Evolutionary conservation across 2,797 vertebrate species (phyloP).

Genomic region (Myotis findleyi): DNA sequence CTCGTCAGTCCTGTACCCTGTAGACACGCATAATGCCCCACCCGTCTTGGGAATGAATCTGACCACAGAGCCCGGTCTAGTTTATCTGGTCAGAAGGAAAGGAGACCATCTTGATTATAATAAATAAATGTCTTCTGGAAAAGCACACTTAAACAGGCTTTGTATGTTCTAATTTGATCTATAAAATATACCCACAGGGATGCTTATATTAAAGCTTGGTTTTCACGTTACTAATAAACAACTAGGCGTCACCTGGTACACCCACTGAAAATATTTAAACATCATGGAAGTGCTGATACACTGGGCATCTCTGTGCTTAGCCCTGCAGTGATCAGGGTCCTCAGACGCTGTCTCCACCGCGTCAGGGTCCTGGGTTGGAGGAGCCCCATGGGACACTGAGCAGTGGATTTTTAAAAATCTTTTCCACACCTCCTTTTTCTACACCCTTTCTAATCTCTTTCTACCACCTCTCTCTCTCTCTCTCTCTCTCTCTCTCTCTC

Average conservation of each 20-base stretch:
- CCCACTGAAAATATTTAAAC: conserved; percentile 49
- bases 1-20: accelerated
- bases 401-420: background rate
- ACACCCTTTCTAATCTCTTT: background rate
- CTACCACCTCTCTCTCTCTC: background rate
- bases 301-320: background rate
- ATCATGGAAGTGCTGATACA: background rate
- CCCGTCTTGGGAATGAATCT: background rate
- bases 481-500: background rate
- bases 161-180: conserved; percentile 3
- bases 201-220: background rate
- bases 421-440: background rate
- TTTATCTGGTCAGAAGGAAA: conserved; percentile 10
- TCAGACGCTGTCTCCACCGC: background rate
- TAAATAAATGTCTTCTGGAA: conserved; percentile 41
- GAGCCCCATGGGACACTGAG: background rate
- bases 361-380: background rate
- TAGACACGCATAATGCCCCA: background rate
- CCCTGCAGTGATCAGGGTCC: background rate
- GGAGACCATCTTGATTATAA: background rate
- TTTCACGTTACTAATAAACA: conserved; percentile 32
- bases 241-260: background rate
- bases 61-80: background rate
- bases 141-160: conserved; percentile 7
- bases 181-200: conserved; percentile 9